Evolutionary conservation across 2,113 vertebrate species (phyloP).

Genomic region (Kryptolebias marmoratus): DNA sequence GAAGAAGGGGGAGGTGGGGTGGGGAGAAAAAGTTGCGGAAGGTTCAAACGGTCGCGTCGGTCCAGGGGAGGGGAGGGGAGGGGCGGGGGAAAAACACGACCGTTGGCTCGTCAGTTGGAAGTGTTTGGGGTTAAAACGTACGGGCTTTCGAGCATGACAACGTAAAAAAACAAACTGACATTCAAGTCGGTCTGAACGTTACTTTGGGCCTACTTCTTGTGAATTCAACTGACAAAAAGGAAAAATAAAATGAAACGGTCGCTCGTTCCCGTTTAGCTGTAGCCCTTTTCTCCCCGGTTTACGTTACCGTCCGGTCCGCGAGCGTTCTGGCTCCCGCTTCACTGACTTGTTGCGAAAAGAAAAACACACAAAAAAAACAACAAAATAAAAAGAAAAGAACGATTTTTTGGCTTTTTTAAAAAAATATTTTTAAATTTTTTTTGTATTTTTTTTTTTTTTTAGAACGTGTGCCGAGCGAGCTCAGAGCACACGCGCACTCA

Average conservation of each 20-base stretch:
- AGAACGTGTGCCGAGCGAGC: slow-evolving; percentile 81
- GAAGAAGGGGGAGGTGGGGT: slow-evolving; percentile 1
- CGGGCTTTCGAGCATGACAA: too few relatives aligned
- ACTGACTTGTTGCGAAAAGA: slow-evolving; percentile 73
- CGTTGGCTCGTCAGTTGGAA: slow-evolving; percentile 37
- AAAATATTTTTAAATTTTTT: slow-evolving; percentile 75
- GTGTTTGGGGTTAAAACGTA: not conserved
- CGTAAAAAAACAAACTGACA: too few relatives aligned
- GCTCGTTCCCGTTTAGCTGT: slow-evolving; percentile 34
- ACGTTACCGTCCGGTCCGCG: slow-evolving; percentile 61
- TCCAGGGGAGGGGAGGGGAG: slow-evolving; percentile 11
- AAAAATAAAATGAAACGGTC: slow-evolving; percentile 5
- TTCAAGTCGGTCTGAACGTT: too few relatives aligned
- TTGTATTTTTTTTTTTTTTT: slow-evolving; percentile 79
- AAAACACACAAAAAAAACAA: not conserved
- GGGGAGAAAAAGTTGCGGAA: slow-evolving; percentile 31
- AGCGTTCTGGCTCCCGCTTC: slow-evolving; percentile 73
- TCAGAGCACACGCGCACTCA: slow-evolving; percentile 81
- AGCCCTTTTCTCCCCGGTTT: slow-evolving; percentile 51
- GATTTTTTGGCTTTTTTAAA: slow-evolving; percentile 76
- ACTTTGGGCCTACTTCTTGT: too few relatives aligned
- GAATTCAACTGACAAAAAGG: not conserved
- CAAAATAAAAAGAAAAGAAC: slow-evolving; percentile 1
- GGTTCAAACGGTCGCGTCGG: slow-evolving; percentile 19
- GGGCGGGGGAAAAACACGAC: slow-evolving; percentile 25